Base-by-base conservation (phyloP, 1,140 invertebrate genomes). In the Hycleus phaleratus region DNA sequence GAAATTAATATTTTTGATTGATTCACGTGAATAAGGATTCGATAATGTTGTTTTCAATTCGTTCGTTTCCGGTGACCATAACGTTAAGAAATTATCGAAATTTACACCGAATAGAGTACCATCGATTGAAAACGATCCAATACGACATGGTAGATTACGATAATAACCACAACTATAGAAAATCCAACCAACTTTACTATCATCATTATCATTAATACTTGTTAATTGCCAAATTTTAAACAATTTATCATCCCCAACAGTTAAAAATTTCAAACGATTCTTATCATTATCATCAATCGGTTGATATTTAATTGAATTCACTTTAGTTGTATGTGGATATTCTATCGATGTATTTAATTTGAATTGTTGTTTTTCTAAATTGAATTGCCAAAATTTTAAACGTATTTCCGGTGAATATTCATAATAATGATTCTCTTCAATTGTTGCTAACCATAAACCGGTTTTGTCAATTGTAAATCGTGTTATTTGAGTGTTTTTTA, bases 301-400 rank as follows among this genome's bases (percentile, higher is more conserved):
- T 63, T 84, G 81, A 67, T 91, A 88, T 60, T 74, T 67, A 25
- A 91, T 70, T 39, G 72, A 72, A 60, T 79, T 79, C 0, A 91
- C 71, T 10, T 75, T 74, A 44, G 77, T 72, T 48, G 86, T 78
- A 72, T 93, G 90, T 4, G 89, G 87, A 61, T 80, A 72, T 62
- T 90, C 82, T 18, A 91, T 79, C 6, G 78, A 82, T 4, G 88
- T 90, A 67, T 89, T 90, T 7, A 92, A 74, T 44, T 68, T 62
- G 73, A 82, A 91, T 32, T 32, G 32, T 32, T 32, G 32, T 5
- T 32, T 32, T 32, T 12, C 86, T 90, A 68, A 42, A 42, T 84
- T 72, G 67, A 81, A 91, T 47, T 79, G 67, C 90, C 90, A 94
- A 72, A 92, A 92, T 69, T 93, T 93, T 0, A 94, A 71, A 40